Evolutionary conservation across 37 sponge, comb jelly and placozoan species (phyloP), one percentile per base, ranked within the genome.

Genomic region (Geodia barretti): DNA sequence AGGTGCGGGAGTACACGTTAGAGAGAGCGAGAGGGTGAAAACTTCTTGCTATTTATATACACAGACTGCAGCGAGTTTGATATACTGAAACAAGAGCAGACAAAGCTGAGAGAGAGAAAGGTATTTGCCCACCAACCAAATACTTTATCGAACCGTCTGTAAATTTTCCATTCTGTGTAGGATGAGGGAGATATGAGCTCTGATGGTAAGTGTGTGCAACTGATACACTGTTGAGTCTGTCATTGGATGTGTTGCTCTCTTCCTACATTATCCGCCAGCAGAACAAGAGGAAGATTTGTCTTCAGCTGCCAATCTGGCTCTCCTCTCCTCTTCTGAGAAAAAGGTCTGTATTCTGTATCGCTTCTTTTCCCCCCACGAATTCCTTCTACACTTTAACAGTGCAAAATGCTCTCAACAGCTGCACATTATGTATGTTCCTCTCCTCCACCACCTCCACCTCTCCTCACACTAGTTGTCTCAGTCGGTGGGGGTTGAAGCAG

Each of bases 1-100:
- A 72, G 92, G 91, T 86, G 32, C 8, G 59, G 20, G 17, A 29
- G 8, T n/a, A 39, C 24, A 23, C 25, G 7, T 67, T 31, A 2
- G 14, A 24, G 5, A 7, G 17, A 9, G 2, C 19, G n/a, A n/a
- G n/a, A 29, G 24, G 21, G 8, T 35, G 31, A 63, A 40, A 64
- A 25, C 35, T 23, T 35, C 8, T 9, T 70, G 70, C n/a, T 70
- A 38, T 70, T 4, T 70, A 19, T 47, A 36, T 80, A 33, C 70
- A 68, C 35, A 88, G 88, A 88, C 26, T 81, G 83, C 54, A 21
- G 28, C 28, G 88, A 88, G 73, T 88, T 83, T 76, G 88, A 88
- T 24, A 34, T 62, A 23, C 61, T 83, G 32, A 47, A 37, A 28
- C 72, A 67, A 60, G 72, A 78, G 20, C 62, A 85, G 39, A 64